Evolutionary conservation across 2,113 vertebrate species (phyloP).

Genomic region (Nannospalax galili): DNA sequence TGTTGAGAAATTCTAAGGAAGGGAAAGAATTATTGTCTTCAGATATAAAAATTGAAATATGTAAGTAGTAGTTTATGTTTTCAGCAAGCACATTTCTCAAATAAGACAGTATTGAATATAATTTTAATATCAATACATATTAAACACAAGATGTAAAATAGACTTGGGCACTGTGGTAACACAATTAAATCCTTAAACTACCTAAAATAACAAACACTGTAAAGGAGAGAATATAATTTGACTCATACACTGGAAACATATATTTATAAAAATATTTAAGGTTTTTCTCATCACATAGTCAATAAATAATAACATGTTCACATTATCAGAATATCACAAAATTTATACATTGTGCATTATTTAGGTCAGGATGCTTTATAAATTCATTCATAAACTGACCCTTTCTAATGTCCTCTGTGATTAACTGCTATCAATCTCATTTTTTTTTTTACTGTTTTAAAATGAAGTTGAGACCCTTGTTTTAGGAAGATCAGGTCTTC

Average conservation of each 20-base stretch:
- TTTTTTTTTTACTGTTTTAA: background rate
- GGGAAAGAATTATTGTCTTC: background rate
- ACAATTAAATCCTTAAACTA: background rate
- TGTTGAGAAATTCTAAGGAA: background rate
- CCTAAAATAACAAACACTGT: background rate
- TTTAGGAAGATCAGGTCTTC: too few relatives aligned
- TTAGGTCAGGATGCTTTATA: background rate
- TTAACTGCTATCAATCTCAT: too few relatives aligned
- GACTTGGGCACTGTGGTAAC: background rate
- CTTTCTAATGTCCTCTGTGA: background rate
- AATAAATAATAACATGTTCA: background rate
- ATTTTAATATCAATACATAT: background rate
- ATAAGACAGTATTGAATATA: background rate
- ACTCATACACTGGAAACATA: background rate
- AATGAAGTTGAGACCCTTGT: too few relatives aligned
- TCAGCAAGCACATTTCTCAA: background rate
- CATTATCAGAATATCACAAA: background rate
- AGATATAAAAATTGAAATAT: background rate
- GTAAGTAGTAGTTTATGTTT: background rate
- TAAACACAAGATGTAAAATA: background rate
- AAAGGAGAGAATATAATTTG: background rate
- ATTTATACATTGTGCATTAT: too few relatives aligned
- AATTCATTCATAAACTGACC: background rate
- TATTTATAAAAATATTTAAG: background rate
- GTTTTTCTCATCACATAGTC: background rate